Evolutionary conservation across 2,113 vertebrate species (phyloP).

Genomic region (Pavo muticus): DNA sequence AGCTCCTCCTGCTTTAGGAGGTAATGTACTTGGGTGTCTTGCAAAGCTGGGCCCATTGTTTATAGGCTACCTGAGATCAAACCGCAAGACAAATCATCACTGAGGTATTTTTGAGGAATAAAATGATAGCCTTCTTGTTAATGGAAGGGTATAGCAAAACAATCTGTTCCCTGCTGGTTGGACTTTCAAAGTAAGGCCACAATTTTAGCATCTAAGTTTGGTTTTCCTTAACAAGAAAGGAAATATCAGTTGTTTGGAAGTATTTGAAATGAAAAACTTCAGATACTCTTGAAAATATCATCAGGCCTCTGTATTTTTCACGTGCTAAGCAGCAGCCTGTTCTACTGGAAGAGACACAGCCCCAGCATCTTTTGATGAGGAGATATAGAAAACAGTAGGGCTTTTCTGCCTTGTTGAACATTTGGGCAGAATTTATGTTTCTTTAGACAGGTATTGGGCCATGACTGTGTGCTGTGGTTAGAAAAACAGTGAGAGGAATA

Average conservation of each 20-base stretch:
- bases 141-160: not conserved
- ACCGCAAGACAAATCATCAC: accelerated
- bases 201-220: not conserved
- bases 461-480: not conserved
- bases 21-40: not conserved
- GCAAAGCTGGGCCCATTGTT: not conserved
- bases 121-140: not conserved
- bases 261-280: not conserved
- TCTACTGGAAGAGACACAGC: not conserved
- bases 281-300: not conserved
- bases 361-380: not conserved
- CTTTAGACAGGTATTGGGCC: not conserved
- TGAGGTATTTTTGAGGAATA: not conserved
- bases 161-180: not conserved
- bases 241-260: not conserved
- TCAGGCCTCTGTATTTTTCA: not conserved
- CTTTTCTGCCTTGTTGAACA: not conserved
- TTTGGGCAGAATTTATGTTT: not conserved
- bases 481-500: not conserved
- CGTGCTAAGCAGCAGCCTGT: not conserved
- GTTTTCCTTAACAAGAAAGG: not conserved
- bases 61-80: not conserved
- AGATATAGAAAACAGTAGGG: not conserved
- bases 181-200: not conserved
- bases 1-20: not conserved